A percentile compares a stretch with the other conserved stretches of the same genome.
Evolutionary conservation across 1,140 invertebrate species (phyloP).

Genomic region (Tenebrio molitor): DNA sequence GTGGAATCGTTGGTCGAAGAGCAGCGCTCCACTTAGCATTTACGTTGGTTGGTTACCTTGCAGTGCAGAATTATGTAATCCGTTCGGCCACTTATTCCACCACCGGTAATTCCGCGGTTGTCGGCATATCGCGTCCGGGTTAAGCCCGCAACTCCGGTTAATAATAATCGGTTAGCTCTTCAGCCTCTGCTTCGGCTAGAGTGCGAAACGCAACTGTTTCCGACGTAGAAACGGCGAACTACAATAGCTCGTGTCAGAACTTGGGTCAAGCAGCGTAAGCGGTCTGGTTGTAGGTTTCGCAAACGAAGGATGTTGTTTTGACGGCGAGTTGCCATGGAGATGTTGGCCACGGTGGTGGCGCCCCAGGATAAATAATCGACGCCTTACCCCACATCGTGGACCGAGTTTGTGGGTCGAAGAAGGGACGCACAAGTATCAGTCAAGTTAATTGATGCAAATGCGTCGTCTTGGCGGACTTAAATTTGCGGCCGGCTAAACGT

Average conservation of each 20-base stretch:
- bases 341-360: neutral
- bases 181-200: neutral
- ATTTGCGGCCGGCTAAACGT: too few relatives aligned
- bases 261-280: neutral
- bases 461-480: too few relatives aligned
- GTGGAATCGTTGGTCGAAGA: too few relatives aligned
- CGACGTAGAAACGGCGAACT: neutral
- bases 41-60: neutral
- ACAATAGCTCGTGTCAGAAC: neutral
- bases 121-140: neutral
- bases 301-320: constrained; percentile 37
- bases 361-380: constrained; percentile 3
- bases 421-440: too few relatives aligned
- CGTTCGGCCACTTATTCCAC: neutral
- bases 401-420: too few relatives aligned
- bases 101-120: neutral
- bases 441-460: too few relatives aligned
- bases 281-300: constrained; percentile 1
- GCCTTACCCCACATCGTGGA: neutral
- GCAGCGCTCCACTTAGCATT: too few relatives aligned
- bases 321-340: constrained; percentile 32
- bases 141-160: neutral
- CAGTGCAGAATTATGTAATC: neutral
- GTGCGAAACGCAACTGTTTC: neutral
- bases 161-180: neutral